Evolutionary conservation across 2,888 invertebrate genomes (phyloP).

Genomic region (Parthenolecanium corni): DNA sequence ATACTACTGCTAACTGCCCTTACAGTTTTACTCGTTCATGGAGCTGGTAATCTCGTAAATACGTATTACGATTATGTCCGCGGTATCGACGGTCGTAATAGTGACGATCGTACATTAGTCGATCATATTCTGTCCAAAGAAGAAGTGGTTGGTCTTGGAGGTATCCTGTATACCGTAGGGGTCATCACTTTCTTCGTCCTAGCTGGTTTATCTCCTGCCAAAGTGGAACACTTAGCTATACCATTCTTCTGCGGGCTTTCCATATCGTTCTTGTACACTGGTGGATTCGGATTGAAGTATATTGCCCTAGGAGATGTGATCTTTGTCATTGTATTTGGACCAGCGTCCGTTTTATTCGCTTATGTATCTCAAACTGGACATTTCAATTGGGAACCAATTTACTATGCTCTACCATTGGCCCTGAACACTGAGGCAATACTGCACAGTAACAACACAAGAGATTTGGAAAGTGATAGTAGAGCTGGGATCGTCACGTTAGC

Average conservation of each 20-base stretch:
- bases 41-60: constrained; percentile 92
- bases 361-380: constrained; percentile 85
- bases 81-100: constrained; percentile 84
- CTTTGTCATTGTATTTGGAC: constrained; percentile 85
- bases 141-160: constrained; percentile 78
- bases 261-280: constrained; percentile 91
- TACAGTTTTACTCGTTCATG: constrained; percentile 83
- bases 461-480: constrained; percentile 72
- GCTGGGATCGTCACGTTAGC: constrained; percentile 90
- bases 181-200: constrained; percentile 70
- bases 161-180: constrained; percentile 73
- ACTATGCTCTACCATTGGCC: constrained; percentile 87
- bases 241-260: constrained; percentile 92
- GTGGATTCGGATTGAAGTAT: constrained; percentile 89
- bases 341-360: constrained; percentile 84
- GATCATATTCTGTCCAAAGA: constrained; percentile 76
- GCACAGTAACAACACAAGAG: constrained; percentile 89
- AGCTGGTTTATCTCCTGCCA: constrained; percentile 70
- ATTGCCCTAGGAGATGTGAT: constrained; percentile 88
- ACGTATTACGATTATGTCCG: constrained; percentile 91
- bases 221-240: constrained; percentile 86
- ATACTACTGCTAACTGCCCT: constrained; percentile 69
- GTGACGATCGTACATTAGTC: constrained; percentile 88
- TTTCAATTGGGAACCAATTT: constrained; percentile 80
- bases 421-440: constrained; percentile 89